Evolutionary conservation across 2,888 invertebrate genomes (phyloP).

Genomic region (Pristionchus mayeri): DNA sequence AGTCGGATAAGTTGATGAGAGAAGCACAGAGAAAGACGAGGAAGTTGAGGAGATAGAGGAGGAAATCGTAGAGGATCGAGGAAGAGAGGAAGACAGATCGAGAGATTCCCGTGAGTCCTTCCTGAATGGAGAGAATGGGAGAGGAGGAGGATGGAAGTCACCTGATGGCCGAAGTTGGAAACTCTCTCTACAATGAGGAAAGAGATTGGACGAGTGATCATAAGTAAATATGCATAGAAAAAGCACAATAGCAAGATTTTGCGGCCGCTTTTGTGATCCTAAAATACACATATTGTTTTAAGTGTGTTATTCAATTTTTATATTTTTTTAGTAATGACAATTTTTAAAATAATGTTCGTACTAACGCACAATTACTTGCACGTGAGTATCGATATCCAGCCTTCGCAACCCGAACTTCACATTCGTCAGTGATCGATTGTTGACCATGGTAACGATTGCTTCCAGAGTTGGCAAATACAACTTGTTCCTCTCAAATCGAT

Average conservation of each 20-base stretch:
- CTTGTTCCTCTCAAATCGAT: background rate
- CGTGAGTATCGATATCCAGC: background rate
- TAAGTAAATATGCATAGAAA: background rate
- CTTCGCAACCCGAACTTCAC: background rate
- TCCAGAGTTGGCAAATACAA: background rate
- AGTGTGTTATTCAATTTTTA: too few species aligned
- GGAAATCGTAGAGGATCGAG: background rate
- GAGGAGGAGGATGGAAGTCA: background rate
- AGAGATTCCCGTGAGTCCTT: slow-evolving; percentile 31
- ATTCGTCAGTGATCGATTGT: background rate
- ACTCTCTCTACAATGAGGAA: background rate
- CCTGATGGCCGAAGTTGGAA: slow-evolving; percentile 41
- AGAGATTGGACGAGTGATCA: background rate
- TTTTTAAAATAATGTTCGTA: too few species aligned
- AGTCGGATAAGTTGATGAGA: too few species aligned
- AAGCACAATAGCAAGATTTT: too few species aligned
- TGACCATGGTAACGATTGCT: slow-evolving; percentile 1
- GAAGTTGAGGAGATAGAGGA: slow-evolving; percentile 7
- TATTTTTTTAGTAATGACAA: background rate
- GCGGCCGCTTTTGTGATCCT: too few species aligned
- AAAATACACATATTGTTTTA: too few species aligned
- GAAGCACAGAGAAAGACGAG: background rate
- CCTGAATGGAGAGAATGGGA: background rate
- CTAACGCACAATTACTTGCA: too few species aligned
- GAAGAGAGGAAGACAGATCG: background rate